phyloP scores from a whole-genome alignment of 2,888 invertebrate species.

The Cosmopolites sordidus region DNA sequence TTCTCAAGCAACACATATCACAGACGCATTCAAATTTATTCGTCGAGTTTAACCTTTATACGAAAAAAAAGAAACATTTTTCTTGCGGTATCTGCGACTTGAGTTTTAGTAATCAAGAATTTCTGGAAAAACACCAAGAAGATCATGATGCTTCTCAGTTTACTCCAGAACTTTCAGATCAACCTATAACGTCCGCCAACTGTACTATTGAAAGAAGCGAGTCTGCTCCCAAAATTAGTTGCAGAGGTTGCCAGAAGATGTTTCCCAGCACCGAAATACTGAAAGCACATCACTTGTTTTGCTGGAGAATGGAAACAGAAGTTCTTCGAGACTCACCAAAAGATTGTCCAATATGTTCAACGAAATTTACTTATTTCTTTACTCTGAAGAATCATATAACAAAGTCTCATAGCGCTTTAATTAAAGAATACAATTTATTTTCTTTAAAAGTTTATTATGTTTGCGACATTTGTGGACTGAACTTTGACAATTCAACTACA shows the following conservation, averaged over 20 bases:
- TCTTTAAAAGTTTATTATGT: constrained; percentile 1
- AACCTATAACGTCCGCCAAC: too few relatives aligned
- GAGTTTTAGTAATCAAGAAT: constrained; percentile 11
- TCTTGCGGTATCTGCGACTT: constrained; percentile 22
- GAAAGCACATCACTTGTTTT: constrained; percentile 14
- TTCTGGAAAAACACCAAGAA: constrained; percentile 25
- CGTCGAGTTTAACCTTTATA: not conserved
- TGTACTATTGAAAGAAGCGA: too few relatives aligned
- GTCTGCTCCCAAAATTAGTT: too few relatives aligned
- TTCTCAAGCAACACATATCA: not conserved
- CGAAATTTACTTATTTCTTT: constrained; percentile 5
- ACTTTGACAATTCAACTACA: not conserved
- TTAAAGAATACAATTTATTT: constrained; percentile 15
- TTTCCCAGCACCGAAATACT: constrained; percentile 11
- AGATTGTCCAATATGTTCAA: constrained; percentile 14
- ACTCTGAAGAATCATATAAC: constrained; percentile 18
- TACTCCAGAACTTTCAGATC: too few relatives aligned
- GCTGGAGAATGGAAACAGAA: constrained; percentile 6
- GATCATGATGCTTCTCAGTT: too few relatives aligned
- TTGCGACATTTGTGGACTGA: not conserved
- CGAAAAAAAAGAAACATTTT: too few relatives aligned
- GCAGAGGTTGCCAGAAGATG: constrained; percentile 14
- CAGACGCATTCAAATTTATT: not conserved
- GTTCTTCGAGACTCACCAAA: not conserved
- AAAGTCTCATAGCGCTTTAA: constrained; percentile 8